Evolutionary conservation across 1,140 invertebrate genomes (phyloP).

Genomic region (Babylonia areolata): DNA sequence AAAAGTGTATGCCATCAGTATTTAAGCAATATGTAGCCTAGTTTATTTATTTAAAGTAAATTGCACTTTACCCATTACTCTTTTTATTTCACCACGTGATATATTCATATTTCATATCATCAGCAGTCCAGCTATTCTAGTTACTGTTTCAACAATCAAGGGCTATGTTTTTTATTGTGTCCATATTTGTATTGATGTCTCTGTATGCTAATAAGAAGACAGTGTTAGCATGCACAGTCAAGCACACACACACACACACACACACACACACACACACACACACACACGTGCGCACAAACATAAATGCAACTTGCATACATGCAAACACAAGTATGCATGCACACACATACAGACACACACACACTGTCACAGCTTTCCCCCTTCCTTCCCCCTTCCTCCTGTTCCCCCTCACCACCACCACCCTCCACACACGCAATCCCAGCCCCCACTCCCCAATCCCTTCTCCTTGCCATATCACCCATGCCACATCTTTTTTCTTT

Average conservation of each 20-base stretch:
- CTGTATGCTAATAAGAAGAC: background rate
- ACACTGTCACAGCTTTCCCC: background rate
- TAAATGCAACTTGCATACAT: too few relatives aligned
- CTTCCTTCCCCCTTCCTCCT: too few relatives aligned
- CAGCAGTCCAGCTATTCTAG: background rate
- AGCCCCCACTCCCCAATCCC: background rate
- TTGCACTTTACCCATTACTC: background rate
- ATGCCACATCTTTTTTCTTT: too few relatives aligned
- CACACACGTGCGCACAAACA: too few relatives aligned
- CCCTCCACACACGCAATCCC: too few relatives aligned
- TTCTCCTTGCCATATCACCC: background rate
- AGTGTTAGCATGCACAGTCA: background rate
- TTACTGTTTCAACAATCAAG: background rate
- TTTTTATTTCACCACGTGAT: background rate
- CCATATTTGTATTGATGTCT: background rate
- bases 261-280: background rate
- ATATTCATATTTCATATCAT: background rate
- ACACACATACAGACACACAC: background rate
- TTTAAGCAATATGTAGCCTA: too few relatives aligned
- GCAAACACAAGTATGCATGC: background rate
- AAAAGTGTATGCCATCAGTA: too few relatives aligned
- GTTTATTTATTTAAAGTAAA: background rate
- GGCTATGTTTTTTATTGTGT: background rate
- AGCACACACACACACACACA: background rate
- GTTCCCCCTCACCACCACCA: too few relatives aligned